These are phyloP conservation scores for Anthophora plumipes DNA, from an alignment of 2,888 invertebrate genomes.

Conservation along the genomic window DNA sequence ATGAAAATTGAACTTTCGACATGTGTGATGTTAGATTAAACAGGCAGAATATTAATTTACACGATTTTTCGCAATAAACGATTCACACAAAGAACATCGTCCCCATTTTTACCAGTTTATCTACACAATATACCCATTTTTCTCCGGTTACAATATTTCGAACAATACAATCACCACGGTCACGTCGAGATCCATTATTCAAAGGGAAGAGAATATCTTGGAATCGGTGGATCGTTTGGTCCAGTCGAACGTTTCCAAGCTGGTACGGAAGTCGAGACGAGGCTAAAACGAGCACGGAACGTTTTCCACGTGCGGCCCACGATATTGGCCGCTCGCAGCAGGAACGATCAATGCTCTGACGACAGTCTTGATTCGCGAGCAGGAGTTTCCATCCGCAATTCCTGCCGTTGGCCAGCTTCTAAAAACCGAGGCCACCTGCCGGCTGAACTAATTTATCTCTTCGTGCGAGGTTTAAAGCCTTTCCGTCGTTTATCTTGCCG, in stretches of 20 bases:
- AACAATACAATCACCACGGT: background rate
- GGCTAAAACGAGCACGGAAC: slow-evolving; percentile 8
- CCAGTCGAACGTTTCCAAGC: background rate
- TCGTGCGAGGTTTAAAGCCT: slow-evolving; percentile 71
- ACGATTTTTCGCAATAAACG: too few relatives aligned
- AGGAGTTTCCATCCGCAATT: slow-evolving; percentile 63
- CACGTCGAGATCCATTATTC: background rate
- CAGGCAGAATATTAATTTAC: too few relatives aligned
- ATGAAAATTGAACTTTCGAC: too few relatives aligned
- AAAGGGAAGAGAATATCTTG: background rate
- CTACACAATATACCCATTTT: too few relatives aligned
- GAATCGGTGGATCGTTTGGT: background rate
- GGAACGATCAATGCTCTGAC: slow-evolving; percentile 47
- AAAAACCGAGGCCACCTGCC: slow-evolving; percentile 71
- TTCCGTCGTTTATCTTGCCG: slow-evolving; percentile 75
- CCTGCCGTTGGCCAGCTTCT: slow-evolving; percentile 63
- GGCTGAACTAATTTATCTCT: slow-evolving; percentile 78
- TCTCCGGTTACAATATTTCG: too few relatives aligned
- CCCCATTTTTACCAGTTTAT: too few relatives aligned
- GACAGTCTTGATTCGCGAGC: slow-evolving; percentile 61
- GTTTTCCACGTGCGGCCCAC: slow-evolving; percentile 16
- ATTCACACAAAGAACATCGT: too few relatives aligned
- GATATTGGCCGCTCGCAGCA: slow-evolving; percentile 8
- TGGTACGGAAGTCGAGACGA: background rate
- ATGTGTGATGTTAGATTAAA: too few relatives aligned